Evolutionary conservation across 2,797 vertebrate species (phyloP), one percentile per base, ranked within the genome.

Genomic region (Neosalanx taihuensis): DNA sequence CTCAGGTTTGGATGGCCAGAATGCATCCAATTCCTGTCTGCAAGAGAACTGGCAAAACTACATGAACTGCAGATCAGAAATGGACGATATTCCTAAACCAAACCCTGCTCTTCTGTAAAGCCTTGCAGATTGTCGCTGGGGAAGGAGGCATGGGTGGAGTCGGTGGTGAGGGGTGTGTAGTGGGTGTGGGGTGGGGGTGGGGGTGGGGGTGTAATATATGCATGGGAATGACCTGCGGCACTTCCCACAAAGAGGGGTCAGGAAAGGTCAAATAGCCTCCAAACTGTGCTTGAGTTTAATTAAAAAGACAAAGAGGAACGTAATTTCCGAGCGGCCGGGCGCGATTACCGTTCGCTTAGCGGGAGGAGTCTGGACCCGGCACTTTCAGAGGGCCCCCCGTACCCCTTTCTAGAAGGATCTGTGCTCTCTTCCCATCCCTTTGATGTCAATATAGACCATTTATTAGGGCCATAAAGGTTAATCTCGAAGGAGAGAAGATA

Each of bases 251-350:
- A 91, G 88, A 88, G 81, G 79, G 84, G 86, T 64, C 82, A 78
- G 57, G 75, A 87, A 86, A 89, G 91, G 90, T 93, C 91, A 91
- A 90, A 91, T 76, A 87, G 88, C 89, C 91, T 89, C 84, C 83
- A 86, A 92, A 91, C 87, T 85, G 84, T 73, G 81, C 86, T 88
- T 67, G 76, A 86, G 87, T 92, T 91, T 92, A 91, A 93, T 93
- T 93, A 92, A 92, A 92, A 91, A 92, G 87, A 91, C 90, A 92
- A 92, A 90, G 86, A 87, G 58, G 79, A 77, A 81, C 76, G 80
- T 84, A 79, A 86, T 89, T 88, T 89, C 53, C 29, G 76, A 76
- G 37, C 79, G 81, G 81, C 86, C 77, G 76, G 78, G 68, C 75
- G 76, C 75, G 79, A 86, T 86, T 87, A 86, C 77, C 65, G 79